Conservation (phyloP, 1,140 invertebrate species). For the Drosophila ananassae region DNA sequence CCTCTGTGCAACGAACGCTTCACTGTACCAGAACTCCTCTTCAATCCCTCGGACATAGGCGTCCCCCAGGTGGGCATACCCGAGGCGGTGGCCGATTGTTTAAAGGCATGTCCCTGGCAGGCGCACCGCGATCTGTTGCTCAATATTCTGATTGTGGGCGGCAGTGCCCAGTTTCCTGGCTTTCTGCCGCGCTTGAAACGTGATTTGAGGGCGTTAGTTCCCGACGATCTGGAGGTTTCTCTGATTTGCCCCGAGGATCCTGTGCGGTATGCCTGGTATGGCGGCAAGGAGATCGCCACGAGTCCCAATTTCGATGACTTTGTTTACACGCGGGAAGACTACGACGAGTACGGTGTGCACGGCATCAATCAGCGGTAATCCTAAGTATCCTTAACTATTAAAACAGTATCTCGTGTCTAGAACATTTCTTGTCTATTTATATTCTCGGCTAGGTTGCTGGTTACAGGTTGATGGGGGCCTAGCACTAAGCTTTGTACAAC, state of each 20-base stretch:
- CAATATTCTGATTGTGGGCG: constrained; percentile 97
- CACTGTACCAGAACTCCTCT: constrained; percentile 96
- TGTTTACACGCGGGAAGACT: constrained; percentile 92
- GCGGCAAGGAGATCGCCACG: constrained; percentile 90
- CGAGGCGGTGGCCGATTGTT: constrained; percentile 92
- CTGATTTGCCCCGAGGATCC: constrained; percentile 91
- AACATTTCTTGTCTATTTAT: constrained; percentile 37
- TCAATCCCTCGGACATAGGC: constrained; percentile 97
- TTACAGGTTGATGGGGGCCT: constrained; percentile 28
- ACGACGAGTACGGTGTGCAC: constrained; percentile 92
- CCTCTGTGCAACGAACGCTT: constrained; percentile 96
- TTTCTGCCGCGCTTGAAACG: constrained; percentile 92
- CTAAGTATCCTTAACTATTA: constrained; percentile 5
- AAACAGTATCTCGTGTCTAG: constrained; percentile 17
- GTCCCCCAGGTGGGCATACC: constrained; percentile 94
- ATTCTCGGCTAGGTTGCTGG: constrained; percentile 6
- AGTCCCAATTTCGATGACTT: constrained; percentile 90
- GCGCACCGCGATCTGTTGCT: constrained; percentile 92
- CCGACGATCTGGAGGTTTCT: constrained; percentile 90
- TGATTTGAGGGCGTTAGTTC: constrained; percentile 91
- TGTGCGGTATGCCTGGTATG: constrained; percentile 94
- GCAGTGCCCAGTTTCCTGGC: constrained; percentile 92
- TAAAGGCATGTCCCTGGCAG: constrained; percentile 90
- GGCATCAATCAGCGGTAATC: constrained; percentile 51
- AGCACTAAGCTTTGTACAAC: constrained; percentile 45